Percentiles rank a stretch among this genome's conserved stretches.
These are phyloP conservation scores for Drosophila lutescens DNA, from an alignment of 2,888 invertebrate genomes.

Conservation along the genomic window DNA sequence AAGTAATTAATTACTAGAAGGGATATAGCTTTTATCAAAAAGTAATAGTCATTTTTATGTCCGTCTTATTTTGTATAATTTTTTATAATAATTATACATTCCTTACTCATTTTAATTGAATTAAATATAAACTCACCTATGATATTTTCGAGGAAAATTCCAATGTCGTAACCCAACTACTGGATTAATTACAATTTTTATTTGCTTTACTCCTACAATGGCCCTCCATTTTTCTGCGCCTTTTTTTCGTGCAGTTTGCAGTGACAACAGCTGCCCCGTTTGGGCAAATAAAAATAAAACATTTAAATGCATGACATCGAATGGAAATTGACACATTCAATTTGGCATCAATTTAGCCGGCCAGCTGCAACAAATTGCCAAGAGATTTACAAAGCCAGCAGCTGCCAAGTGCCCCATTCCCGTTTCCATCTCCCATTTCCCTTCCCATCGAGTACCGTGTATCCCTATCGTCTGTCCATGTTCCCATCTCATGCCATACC, in stretches of 20 bases:
- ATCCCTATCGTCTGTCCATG: background rate
- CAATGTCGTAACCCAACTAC: slow-evolving; percentile 29
- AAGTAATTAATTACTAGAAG: too few relatives aligned
- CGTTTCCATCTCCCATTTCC: too few relatives aligned
- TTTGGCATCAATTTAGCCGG: slow-evolving; percentile 63
- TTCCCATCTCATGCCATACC: background rate
- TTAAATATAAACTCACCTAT: slow-evolving; percentile 3
- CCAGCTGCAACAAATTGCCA: slow-evolving; percentile 62
- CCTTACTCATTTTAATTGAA: too few relatives aligned
- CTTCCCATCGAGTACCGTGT: background rate
- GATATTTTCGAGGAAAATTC: slow-evolving; percentile 13
- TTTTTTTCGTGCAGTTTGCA: slow-evolving; percentile 8
- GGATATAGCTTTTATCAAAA: too few relatives aligned
- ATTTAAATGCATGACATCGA: slow-evolving; percentile 67
- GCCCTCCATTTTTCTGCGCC: background rate
- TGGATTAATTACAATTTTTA: slow-evolving; percentile 47
- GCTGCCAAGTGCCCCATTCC: slow-evolving; percentile 30
- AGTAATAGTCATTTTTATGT: too few relatives aligned
- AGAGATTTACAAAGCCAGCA: slow-evolving; percentile 46
- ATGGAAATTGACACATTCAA: slow-evolving; percentile 72
- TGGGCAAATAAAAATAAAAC: slow-evolving; percentile 58
- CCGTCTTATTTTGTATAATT: too few relatives aligned
- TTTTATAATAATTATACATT: too few relatives aligned
- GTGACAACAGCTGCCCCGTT: slow-evolving; percentile 55
- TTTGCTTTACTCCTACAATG: slow-evolving; percentile 29